Evolutionary conservation across 2,113 vertebrate genomes (phyloP).

Genomic region (Callipepla squamata): DNA sequence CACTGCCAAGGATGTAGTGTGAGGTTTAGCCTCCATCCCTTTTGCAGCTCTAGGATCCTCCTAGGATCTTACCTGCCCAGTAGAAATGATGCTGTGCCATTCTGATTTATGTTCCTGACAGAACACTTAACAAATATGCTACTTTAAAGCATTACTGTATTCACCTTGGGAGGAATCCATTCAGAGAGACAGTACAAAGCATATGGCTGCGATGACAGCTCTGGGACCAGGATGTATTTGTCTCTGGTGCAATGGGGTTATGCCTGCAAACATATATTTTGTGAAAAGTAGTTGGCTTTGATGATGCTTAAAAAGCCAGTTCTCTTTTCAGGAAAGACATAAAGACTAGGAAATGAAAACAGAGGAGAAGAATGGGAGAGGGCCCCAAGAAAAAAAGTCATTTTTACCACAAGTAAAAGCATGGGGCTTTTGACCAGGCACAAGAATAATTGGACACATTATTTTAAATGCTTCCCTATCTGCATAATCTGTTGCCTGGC

Average conservation of each 20-base stretch:
- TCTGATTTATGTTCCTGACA: conserved; percentile 73
- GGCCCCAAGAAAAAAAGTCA: background rate
- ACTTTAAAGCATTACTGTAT: conserved; percentile 66
- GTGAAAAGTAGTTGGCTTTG: conserved; percentile 40
- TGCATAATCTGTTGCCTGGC: background rate
- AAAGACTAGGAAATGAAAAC: background rate
- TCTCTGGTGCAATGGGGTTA: conserved; percentile 17
- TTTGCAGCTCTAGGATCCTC: background rate
- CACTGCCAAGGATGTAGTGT: background rate
- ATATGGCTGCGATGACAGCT: conserved; percentile 67
- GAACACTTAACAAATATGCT: conserved; percentile 67
- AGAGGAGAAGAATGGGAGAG: background rate
- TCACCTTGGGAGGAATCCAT: conserved; percentile 57
- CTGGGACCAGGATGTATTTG: conserved; percentile 60
- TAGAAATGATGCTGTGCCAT: background rate
- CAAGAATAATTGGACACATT: conserved; percentile 5
- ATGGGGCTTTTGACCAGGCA: background rate
- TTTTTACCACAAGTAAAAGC: background rate
- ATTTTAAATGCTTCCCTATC: conserved; percentile 11
- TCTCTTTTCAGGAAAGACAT: conserved; percentile 12
- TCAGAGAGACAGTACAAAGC: conserved; percentile 55
- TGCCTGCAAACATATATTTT: background rate
- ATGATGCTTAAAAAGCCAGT: conserved; percentile 10
- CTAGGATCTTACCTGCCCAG: background rate
- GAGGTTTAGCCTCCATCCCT: background rate